Evolutionary conservation across 2,113 vertebrate species (phyloP), one percentile per base, ranked within the genome.

Genomic region (Calypte anna): DNA sequence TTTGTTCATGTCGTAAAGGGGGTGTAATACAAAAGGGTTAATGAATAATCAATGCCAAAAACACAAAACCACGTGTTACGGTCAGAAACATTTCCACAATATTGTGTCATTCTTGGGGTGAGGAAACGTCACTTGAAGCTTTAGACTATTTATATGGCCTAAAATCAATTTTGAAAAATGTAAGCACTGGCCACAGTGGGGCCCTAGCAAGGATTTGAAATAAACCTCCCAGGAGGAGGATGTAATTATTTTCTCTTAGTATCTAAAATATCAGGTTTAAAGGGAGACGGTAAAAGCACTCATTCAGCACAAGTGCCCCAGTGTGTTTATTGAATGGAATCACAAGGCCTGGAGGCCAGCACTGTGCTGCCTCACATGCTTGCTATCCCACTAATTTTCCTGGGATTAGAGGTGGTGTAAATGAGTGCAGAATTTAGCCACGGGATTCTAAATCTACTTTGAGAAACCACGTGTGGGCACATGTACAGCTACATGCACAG

Each of bases 111-210:
- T 95, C 82, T 96, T 94, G 77, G 51, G 53, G 69, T 83, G 96
- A 96, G 91, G 82, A 96, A 96, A 92, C 58, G 88, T 91, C 95
- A 95, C 44, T 33, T 30, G 87, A 87, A 74, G 86, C 93, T 97
- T 93, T 84, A 96, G 94, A 97, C 95, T 97, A 93, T 97, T 97
- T 97, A 96, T 96, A 83, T 86, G 94, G 93, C 94, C 79, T 92
- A 97, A 98, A 98, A 98, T 98, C 97, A 97, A 96, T 98, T 98
- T 96, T 95, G 96, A 97, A 98, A 98, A 97, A 97, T 96, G 82
- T 96, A 98, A 97, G 96, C 94, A 86, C 86, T 96, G 91, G 96
- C 90, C 94, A 82, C 97, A 92, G 89, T 69, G 88, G 96, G 94
- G 81, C 93, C 95, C 83, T 95, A 90, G 83, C 91, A 96, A 88